Base-by-base conservation (phyloP, 2,113 vertebrate species). In the Vidua chalybeata region DNA sequence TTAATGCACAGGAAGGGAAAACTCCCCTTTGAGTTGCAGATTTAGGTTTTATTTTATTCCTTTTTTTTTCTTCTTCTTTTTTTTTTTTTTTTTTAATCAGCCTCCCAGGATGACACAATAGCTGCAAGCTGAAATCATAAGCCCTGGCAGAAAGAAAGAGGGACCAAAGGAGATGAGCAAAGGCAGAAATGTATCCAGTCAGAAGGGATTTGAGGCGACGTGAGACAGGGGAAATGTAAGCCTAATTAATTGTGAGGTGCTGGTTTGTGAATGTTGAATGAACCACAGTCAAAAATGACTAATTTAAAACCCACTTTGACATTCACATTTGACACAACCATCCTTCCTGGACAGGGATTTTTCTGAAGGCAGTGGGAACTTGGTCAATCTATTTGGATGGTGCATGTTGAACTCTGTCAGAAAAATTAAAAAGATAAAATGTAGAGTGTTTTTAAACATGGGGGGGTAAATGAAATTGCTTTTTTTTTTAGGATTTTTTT, bases 371-470 rank as follows among this genome's bases (percentile, higher is more conserved):
- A 75, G 3, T 11, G 26, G 31, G 14, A 78, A n/a, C 39, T 83
- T 74, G 13, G 7, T 74, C 55, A 52, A 0, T 71, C 46, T 19
- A 9, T 63, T 73, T 1, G 4, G 52, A 84, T 0, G 2, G 30
- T 51, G 27, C 11, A 24, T 0, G 1, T 26, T 27, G 52, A 67
- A 69, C 30, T 22, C 33, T 35, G 43, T 59, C 80, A 83, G 92
- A 67, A 89, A 93, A 85, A 86, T 52, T 23, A 28, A 23, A 46
- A 59, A 83, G 20, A 93, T 54, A 66, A 85, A 94, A 87, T 31
- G 10, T 73, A 76, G 16, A 58, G 7, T 93, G 22, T 35, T 54
- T 95, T 87, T 67, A 90, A 86, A 87, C 59, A 20, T 4, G 4
- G 33, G 8, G 8, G 49, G 15, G 12, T 18, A 73, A 94, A 83